phyloP scores from a whole-genome alignment of 2,797 vertebrate species.

The Glossophaga mutica region DNA sequence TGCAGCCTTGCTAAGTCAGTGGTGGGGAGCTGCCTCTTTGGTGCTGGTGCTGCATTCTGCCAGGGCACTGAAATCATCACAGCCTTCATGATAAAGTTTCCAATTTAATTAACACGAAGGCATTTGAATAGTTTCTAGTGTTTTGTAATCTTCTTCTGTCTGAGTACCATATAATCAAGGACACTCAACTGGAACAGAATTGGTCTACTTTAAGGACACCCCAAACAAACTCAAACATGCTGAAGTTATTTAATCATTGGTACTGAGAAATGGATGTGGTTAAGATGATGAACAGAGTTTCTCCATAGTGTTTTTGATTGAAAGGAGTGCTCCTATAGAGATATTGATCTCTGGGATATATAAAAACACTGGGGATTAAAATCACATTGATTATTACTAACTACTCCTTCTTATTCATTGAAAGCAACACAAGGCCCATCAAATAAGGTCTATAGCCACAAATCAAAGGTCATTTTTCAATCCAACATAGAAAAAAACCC shows the following conservation, averaged over 20 bases:
- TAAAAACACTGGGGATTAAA: conserved; percentile 64
- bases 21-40: not conserved
- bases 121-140: conserved; percentile 68
- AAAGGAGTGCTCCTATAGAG: conserved; percentile 36
- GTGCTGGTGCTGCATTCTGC: not conserved
- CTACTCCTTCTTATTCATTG: conserved; percentile 46
- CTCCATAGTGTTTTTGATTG: conserved; percentile 49
- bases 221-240: conserved; percentile 72
- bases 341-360: conserved; percentile 67
- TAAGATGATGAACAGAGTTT: conserved; percentile 62
- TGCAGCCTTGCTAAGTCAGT: conserved; percentile 44
- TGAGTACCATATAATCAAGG: conserved; percentile 71
- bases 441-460: conserved; percentile 56
- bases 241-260: conserved; percentile 70
- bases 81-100: conserved; percentile 73
- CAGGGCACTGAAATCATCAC: conserved; percentile 58
- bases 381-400: conserved; percentile 68
- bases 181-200: conserved; percentile 71
- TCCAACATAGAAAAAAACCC: conserved; percentile 28
- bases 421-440: conserved; percentile 53
- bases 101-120: conserved; percentile 72
- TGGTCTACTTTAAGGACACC: conserved; percentile 70
- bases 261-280: conserved; percentile 60
- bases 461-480: conserved; percentile 65
- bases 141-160: conserved; percentile 71